Conservation (phyloP, 2,888 invertebrate genomes). For the Troides aeacus region DNA sequence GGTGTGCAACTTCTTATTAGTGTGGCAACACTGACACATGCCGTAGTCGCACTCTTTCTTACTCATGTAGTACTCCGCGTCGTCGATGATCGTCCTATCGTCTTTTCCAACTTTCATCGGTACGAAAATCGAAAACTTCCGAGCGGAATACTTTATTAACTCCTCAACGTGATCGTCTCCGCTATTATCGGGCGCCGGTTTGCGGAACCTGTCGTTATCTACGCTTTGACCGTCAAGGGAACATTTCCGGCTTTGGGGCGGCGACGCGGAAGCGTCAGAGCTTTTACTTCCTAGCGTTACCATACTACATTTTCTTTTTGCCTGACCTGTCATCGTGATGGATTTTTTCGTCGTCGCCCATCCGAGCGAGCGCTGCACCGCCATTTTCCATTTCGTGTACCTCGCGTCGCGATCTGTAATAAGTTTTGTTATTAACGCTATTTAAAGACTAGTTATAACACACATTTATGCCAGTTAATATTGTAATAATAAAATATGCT, state of each 20-base stretch:
- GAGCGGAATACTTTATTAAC: slow-evolving; percentile 57
- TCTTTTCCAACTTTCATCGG: slow-evolving; percentile 46
- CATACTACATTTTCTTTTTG: slow-evolving; percentile 61
- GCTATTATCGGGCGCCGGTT: slow-evolving; percentile 42
- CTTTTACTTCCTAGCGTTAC: slow-evolving; percentile 40
- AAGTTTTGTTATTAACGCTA: background rate
- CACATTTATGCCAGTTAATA: no score
- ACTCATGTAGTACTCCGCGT: slow-evolving; percentile 61
- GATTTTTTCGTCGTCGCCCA: slow-evolving; percentile 91
- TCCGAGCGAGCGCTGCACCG: slow-evolving; percentile 93
- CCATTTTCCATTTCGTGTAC: slow-evolving; percentile 96
- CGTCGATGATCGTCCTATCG: slow-evolving; percentile 67
- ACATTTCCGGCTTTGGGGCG: slow-evolving; percentile 47
- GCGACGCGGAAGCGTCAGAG: slow-evolving; percentile 43
- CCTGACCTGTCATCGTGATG: slow-evolving; percentile 87
- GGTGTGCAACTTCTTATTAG: slow-evolving; percentile 51
- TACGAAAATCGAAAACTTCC: slow-evolving; percentile 62
- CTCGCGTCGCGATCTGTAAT: slow-evolving; percentile 86
- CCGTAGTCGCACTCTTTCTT: slow-evolving; percentile 73
- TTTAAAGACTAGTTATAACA: background rate
- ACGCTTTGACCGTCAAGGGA: slow-evolving; percentile 42
- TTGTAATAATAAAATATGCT: no score
- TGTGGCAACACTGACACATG: slow-evolving; percentile 63
- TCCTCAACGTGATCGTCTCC: slow-evolving; percentile 57
- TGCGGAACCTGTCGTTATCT: slow-evolving; percentile 34